Percentiles rank a stretch among this genome's conserved stretches.
Conservation (phyloP, 2,113 vertebrate genomes). For the Anguilla rostrata region DNA sequence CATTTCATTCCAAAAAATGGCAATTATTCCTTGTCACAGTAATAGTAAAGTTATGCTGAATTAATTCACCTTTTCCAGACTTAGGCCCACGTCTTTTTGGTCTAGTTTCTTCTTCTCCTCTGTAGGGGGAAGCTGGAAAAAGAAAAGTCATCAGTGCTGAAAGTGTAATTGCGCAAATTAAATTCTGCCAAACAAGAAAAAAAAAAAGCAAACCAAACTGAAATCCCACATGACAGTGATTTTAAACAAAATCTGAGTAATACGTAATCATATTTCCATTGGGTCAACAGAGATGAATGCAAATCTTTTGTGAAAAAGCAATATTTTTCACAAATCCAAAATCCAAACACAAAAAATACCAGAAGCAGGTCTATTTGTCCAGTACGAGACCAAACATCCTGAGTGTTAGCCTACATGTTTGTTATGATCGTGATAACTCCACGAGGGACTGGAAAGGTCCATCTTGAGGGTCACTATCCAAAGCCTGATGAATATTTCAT, state of each 20-base stretch:
- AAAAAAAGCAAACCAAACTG: not conserved
- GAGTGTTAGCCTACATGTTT: not conserved
- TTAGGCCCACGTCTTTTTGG: constrained; percentile 63
- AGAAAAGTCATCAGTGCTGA: not conserved
- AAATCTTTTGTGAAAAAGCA: no score
- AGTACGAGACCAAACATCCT: not conserved
- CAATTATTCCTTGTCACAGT: constrained; percentile 21
- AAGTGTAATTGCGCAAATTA: not conserved
- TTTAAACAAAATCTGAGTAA: not conserved
- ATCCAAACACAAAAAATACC: not conserved
- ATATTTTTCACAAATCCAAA: not conserved
- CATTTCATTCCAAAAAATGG: not conserved
- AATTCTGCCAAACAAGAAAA: constrained; percentile 31
- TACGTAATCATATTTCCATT: no score
- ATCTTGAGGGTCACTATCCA: not conserved
- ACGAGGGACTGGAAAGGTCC: not conserved
- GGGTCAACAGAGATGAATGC: no score
- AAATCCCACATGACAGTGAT: not conserved
- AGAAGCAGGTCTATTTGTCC: not conserved
- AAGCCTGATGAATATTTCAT: not conserved
- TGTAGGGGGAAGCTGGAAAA: constrained; percentile 49
- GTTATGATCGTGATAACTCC: not conserved
- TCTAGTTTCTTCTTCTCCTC: constrained; percentile 50
- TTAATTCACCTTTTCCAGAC: constrained; percentile 81
- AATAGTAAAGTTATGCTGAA: no score